These are phyloP conservation scores for Lamellibrachia columna DNA, from an alignment of 2,888 invertebrate genomes.

Conservation along the genomic window DNA sequence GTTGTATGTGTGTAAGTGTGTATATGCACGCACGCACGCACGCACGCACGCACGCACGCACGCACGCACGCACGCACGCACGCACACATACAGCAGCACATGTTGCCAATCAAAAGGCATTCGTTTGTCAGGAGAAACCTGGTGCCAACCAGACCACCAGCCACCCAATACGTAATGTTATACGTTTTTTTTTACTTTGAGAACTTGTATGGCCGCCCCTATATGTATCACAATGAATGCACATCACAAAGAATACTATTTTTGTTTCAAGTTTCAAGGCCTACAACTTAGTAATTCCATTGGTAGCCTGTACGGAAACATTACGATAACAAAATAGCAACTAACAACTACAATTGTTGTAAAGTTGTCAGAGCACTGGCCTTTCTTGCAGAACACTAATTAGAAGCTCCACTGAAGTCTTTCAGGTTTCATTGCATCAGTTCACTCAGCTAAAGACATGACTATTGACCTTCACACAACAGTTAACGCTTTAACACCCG, in stretches of 20 bases:
- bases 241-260: no score
- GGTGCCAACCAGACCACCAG: no score
- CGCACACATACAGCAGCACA: no score
- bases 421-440: background rate
- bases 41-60: no score
- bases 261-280: background rate
- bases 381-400: background rate
- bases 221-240: background rate
- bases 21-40: no score
- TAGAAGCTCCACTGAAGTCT: background rate
- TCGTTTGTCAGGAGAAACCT: no score
- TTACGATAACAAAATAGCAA: background rate
- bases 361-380: background rate
- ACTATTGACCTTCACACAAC: background rate
- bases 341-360: background rate
- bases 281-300: background rate
- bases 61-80: no score
- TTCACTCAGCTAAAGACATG: background rate
- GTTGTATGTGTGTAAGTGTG: no score
- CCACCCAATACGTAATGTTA: no score
- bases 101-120: no score
- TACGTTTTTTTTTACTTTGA: background rate
- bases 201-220: background rate
- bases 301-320: background rate
- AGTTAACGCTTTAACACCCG: background rate